Evolutionary conservation across 2,113 vertebrate genomes (phyloP), one percentile per base, ranked within the genome.

Genomic region (Orthonyx spaldingii): DNA sequence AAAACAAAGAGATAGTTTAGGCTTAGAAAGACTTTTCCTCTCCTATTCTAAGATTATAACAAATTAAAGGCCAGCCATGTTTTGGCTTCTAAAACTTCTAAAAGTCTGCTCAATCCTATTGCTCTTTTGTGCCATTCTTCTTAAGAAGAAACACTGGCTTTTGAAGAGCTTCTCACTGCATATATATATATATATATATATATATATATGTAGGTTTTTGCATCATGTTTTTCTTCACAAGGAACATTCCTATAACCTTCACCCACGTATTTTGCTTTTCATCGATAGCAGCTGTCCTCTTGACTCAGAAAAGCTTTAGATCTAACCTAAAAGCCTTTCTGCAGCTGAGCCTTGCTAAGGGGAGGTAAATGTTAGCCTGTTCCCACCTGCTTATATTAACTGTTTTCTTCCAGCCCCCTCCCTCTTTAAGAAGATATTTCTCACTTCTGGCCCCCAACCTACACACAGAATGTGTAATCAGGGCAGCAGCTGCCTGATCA

Each of bases 291-390:
- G 33, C 59, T 96, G 81, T 94, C 76, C 52, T 84, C 57, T 52
- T 86, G 75, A 92, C 64, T 94, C 68, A 63, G 86, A 89, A 80
- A 87, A 83, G 30, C 52, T 92, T 96, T 52, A 93, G 85, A 91
- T 88, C 63, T 90, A 83, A 76, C 75, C 87, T 85, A 85, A 89
- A 94, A 87, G 70, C 23, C 30, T 91, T 93, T 83, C 72, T 88
- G 63, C 86, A 94, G 70, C 76, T 83, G 85, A 83, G 42, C 42
- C 50, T 77, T 74, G 59, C 55, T 83, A 63, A 80, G 21, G 37
- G 30, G n/a, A 66, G 27, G 50, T 84, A 81, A 77, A 33, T 84
- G 42, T 59, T 46, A 91, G 42, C 83, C 85, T 90, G 85, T 59
- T 93, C 63, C 42, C 86, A 86, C 42, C 64, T 86, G 75, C 70